Evolutionary conservation across 2,797 vertebrate species (phyloP), one percentile per base, ranked within the genome.

Genomic region (Leptatherina wallacei): DNA sequence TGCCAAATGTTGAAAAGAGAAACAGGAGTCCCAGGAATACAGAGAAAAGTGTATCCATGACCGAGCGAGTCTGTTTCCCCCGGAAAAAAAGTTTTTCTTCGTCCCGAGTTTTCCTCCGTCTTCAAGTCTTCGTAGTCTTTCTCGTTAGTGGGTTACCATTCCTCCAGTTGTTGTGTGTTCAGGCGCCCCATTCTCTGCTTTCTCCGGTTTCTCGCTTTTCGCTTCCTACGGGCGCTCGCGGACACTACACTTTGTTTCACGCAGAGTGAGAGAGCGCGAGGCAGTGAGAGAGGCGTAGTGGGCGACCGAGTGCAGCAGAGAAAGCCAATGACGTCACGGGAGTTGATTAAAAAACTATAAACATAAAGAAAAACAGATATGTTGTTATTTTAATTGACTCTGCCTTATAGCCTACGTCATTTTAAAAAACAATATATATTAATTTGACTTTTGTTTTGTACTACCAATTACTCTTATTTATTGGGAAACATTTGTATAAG

Each of bases 21-120:
- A 88, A 20, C 78, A 91, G 61, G 80, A 93, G 84, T 91, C 91
- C 90, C 80, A 57, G 70, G 52, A 78, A 77, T 5, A 62, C 73
- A 6, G 81, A 76, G 64, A 71, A 87, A 84, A 93, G 83, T 88
- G 91, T 89, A 90, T 93, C 91, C 92, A 93, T 93, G 71, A 70
- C 69, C 58, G 73, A 16, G 29, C 13, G 42, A 35, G 68, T 71
- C 80, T 27, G 75, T 80, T 89, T 75, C 49, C 55, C 65, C 58
- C 73, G 58, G 22, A 18, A 59, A 57, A 74, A 89, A 88, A 78
- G 69, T n/a, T 89, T 91, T 87, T 51, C 35, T 61, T 47, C 60
- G 77, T 11, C n/a, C 35, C 56, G 67, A 81, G 29, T 85, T 77
- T 60, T 54, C 11, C 75, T 67, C 71, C 56, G 57, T 59, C 33